A percentile compares a stretch with the other conserved stretches of the same genome.
Evolutionary conservation across 2,797 vertebrate species (phyloP).

Genomic region (Astyanax mexicanus): DNA sequence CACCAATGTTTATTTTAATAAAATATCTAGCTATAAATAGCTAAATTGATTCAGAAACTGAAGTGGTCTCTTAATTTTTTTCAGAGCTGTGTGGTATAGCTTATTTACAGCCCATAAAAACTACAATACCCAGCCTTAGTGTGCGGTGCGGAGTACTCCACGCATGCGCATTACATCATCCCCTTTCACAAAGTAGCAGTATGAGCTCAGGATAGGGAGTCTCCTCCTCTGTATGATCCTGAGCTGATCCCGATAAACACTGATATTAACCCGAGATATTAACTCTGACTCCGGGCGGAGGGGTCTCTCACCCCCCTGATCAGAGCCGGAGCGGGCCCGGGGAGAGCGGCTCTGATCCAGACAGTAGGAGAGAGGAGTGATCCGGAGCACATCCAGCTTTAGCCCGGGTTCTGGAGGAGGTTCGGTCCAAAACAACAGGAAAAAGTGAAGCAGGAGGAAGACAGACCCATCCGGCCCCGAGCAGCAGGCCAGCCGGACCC

Average conservation of each 20-base stretch:
- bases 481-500: conserved; percentile 40
- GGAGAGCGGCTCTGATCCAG: background rate
- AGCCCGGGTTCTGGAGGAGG: conserved; percentile 10
- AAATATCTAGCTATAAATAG: no score
- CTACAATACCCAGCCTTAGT: conserved; percentile 49
- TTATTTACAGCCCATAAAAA: conserved; percentile 13
- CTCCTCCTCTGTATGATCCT: conserved; percentile 45
- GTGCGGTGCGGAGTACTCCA: background rate
- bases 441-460: conserved; percentile 37
- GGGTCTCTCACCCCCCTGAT: background rate
- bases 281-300: no score
- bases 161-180: conserved; percentile 56
- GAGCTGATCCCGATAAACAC: no score
- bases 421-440: conserved; percentile 33
- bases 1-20: no score
- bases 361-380: conserved; percentile 13
- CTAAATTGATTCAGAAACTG: no score
- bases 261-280: no score
- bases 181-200: conserved; percentile 48
- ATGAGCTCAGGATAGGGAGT: conserved; percentile 49
- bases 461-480: conserved; percentile 21
- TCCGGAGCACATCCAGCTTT: conserved; percentile 21
- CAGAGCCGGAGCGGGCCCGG: background rate
- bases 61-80: no score
- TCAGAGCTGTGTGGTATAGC: no score